Evolutionary conservation across 2,888 invertebrate species (phyloP).

Genomic region (Strigamia maritima): DNA sequence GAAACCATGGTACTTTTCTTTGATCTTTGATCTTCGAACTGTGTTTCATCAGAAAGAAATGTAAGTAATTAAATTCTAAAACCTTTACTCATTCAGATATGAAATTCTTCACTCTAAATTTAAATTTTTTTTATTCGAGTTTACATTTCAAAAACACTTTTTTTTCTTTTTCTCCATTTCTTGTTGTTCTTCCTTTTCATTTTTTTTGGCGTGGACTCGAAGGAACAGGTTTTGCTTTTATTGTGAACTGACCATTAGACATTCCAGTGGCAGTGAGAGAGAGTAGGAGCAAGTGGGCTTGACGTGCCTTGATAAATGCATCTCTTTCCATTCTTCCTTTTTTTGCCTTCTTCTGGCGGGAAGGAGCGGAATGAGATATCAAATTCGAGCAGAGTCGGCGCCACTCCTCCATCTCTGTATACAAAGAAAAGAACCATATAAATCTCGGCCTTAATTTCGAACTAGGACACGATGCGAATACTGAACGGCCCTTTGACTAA

Average conservation of each 20-base stretch:
- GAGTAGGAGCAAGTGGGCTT: conserved; percentile 30
- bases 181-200: neutral
- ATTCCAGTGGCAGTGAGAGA: conserved; percentile 28
- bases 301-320: conserved; percentile 34
- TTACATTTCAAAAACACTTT: neutral
- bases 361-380: conserved; percentile 25
- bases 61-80: neutral
- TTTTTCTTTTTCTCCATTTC: neutral
- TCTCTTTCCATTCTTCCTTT: conserved; percentile 30
- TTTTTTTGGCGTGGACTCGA: neutral
- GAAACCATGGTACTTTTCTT: neutral
- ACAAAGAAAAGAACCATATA: conserved; percentile 34
- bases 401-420: conserved; percentile 18
- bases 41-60: neutral
- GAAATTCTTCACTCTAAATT: neutral
- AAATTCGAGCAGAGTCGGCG: conserved; percentile 21
- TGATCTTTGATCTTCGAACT: neutral
- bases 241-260: conserved; percentile 29
- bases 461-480: conserved; percentile 24
- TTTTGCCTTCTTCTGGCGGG: conserved; percentile 12
- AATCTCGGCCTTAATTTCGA: conserved; percentile 29
- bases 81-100: neutral
- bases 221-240: conserved; percentile 30
- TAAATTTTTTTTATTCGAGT: too few species aligned
- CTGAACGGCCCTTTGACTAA: conserved; percentile 32